Evolutionary conservation across 2,797 vertebrate species (phyloP).

Genomic region (Poeciliopsis paucimaculata): DNA sequence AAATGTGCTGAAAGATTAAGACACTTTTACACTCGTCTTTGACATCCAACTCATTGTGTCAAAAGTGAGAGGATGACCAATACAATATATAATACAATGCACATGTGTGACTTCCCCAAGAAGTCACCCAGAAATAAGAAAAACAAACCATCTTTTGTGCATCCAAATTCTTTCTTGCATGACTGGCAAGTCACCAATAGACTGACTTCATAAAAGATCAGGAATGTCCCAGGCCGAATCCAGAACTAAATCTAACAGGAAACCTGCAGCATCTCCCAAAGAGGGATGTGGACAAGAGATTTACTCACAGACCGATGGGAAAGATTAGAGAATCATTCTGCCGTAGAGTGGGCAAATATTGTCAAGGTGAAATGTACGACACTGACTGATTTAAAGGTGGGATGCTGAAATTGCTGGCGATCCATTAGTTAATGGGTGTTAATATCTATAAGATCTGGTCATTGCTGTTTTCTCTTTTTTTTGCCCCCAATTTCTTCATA

Average conservation of each 20-base stretch:
- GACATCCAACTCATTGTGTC: neutral
- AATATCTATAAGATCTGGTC: neutral
- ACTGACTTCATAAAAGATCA: neutral
- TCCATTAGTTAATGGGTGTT: neutral
- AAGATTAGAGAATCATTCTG: neutral
- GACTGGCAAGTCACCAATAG: neutral
- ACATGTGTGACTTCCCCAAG: neutral
- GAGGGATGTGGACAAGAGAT: neutral
- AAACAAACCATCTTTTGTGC: neutral
- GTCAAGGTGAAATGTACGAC: neutral
- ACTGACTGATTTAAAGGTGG: neutral
- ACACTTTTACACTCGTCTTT: neutral
- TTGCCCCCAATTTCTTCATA: neutral
- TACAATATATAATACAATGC: neutral
- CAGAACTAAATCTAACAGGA: neutral
- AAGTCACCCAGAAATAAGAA: neutral
- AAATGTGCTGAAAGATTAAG: constrained; percentile 16
- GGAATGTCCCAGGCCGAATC: neutral
- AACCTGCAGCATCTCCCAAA: neutral
- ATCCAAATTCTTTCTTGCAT: neutral
- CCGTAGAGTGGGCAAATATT: neutral
- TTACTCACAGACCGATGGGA: neutral
- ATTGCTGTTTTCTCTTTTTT: neutral
- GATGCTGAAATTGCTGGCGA: neutral
- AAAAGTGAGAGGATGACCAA: neutral